phyloP scores from a whole-genome alignment of 2,888 invertebrate genomes.

The Drosophila crucigera region DNA sequence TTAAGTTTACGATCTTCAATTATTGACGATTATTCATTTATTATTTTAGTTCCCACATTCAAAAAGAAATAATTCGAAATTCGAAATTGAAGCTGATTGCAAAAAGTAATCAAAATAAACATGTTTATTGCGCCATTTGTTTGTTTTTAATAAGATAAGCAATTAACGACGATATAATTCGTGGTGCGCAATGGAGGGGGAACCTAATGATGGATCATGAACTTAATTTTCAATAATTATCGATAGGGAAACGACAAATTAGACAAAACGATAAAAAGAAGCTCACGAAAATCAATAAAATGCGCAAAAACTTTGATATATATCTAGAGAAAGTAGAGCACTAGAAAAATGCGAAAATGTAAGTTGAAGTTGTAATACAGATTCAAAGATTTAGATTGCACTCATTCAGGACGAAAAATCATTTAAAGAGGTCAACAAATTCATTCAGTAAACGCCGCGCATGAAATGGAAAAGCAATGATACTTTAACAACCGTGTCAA shows the following conservation, averaged over 20 bases:
- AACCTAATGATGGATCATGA: not conserved
- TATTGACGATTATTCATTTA: not conserved
- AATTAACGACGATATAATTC: not conserved
- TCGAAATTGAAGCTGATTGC: not conserved
- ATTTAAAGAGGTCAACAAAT: not conserved
- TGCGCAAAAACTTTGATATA: not conserved
- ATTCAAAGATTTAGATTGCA: not conserved
- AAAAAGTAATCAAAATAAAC: not conserved
- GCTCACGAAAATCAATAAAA: not conserved
- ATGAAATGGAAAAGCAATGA: not conserved
- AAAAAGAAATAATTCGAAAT: not conserved
- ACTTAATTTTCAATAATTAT: not conserved
- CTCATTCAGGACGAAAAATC: not conserved
- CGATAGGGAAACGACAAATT: not conserved
- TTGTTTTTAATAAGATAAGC: not conserved
- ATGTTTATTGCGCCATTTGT: slow-evolving; percentile 5
- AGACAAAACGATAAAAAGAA: not conserved
- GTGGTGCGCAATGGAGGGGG: not conserved
- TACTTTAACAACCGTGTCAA: slow-evolving; percentile 8
- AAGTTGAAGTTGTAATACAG: not conserved
- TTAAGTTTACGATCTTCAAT: not conserved
- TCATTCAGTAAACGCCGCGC: not conserved
- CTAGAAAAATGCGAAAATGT: not conserved
- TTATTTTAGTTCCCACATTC: not conserved
- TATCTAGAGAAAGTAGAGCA: not conserved